Conservation (phyloP, 2,888 invertebrate genomes). For the Mythimna ferrago region DNA sequence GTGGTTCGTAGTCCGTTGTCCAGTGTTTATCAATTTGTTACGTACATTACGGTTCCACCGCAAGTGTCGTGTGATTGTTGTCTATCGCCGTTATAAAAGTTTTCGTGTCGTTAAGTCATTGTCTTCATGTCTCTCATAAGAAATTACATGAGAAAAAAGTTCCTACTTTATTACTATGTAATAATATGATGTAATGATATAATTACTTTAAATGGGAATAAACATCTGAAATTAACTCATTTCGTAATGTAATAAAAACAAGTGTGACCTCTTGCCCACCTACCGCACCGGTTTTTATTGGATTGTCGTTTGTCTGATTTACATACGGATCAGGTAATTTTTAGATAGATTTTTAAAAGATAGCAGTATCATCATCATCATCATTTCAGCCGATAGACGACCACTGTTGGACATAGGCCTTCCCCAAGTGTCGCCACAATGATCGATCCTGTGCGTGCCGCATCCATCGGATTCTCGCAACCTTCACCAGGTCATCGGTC, state of each 20-base stretch:
- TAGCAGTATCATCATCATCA: not conserved
- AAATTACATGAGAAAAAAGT: constrained; percentile 27
- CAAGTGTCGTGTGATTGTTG: constrained; percentile 59
- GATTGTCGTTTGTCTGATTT: not conserved
- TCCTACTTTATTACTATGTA: not conserved
- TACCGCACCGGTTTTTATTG: not conserved
- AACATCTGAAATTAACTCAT: not conserved
- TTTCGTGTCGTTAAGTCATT: constrained; percentile 52
- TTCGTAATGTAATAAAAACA: not conserved
- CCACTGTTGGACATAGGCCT: too few relatives aligned
- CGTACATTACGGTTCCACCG: constrained; percentile 59
- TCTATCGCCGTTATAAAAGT: constrained; percentile 63
- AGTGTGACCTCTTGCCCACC: not conserved
- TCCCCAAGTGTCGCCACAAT: too few relatives aligned
- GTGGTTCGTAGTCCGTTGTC: constrained; percentile 54
- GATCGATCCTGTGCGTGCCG: too few relatives aligned
- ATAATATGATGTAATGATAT: not conserved
- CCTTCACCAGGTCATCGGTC: too few relatives aligned
- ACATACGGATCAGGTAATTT: not conserved
- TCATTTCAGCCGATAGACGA: too few relatives aligned
- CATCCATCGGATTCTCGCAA: too few relatives aligned
- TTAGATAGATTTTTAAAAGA: not conserved
- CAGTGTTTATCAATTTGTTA: constrained; percentile 69
- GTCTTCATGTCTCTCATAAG: constrained; percentile 35
- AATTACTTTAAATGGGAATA: not conserved